phyloP scores from a whole-genome alignment of 2,113 vertebrate genomes.

The Taxidea taxus region DNA sequence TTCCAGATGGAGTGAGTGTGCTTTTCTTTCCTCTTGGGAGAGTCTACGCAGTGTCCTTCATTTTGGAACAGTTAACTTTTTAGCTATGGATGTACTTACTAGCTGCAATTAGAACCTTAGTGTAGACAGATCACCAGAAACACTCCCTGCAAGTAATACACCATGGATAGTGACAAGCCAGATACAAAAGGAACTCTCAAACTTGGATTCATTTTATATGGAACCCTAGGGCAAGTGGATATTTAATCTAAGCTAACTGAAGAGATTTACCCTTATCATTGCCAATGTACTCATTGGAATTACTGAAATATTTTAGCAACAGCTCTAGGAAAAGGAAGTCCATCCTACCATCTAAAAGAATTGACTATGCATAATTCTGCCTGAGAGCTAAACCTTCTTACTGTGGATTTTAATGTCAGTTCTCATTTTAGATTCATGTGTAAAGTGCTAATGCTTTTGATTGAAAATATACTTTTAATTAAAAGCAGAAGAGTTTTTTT shows the following conservation, averaged over 20 bases:
- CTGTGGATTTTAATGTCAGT: conserved; percentile 39
- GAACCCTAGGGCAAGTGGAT: not conserved
- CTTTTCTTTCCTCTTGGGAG: not conserved
- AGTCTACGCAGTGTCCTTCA: not conserved
- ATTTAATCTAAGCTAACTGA: not conserved
- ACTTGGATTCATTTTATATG: conserved; percentile 3
- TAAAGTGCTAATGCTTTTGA: conserved; percentile 53
- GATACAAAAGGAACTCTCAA: not conserved
- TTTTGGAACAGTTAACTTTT: not conserved
- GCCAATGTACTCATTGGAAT: not conserved
- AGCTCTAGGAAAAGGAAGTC: not conserved
- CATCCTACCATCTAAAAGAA: not conserved
- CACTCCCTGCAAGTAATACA: not conserved
- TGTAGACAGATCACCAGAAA: not conserved
- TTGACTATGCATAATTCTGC: conserved; percentile 5
- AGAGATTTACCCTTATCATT: conserved; percentile 39
- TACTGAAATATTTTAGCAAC: conserved; percentile 46
- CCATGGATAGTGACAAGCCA: not conserved
- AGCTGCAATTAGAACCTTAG: not conserved
- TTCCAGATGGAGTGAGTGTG: not conserved
- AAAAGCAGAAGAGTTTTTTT: conserved; percentile 23
- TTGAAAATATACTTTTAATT: conserved; percentile 70
- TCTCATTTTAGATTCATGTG: conserved; percentile 63
- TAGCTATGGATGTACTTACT: not conserved
- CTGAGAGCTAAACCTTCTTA: conserved; percentile 31